Conservation (phyloP, 2,888 invertebrate genomes). For the Tachina grossa region DNA sequence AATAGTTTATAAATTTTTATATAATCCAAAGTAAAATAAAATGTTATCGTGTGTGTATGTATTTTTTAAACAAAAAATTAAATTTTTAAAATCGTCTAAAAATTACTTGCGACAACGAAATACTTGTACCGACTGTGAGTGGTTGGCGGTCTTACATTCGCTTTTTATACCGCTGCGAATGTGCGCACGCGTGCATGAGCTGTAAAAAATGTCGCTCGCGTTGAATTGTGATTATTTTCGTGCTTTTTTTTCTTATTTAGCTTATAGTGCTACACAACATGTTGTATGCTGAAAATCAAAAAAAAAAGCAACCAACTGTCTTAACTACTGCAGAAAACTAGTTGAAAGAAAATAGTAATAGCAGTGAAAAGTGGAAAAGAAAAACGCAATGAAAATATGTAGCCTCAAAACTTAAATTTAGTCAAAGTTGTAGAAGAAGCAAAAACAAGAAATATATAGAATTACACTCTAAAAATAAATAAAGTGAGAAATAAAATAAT, state of each 20-base stretch:
- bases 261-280: constrained; percentile 50
- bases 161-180: constrained; percentile 83
- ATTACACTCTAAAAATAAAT: constrained; percentile 30
- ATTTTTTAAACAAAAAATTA: constrained; percentile 58
- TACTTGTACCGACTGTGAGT: constrained; percentile 83
- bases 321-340: constrained; percentile 62
- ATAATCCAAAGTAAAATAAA: constrained; percentile 55
- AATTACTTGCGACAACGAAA: constrained; percentile 75
- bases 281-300: constrained; percentile 24
- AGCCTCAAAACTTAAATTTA: constrained; percentile 22
- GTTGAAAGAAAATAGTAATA: constrained; percentile 65
- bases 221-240: constrained; percentile 72
- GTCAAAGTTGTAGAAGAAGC: not conserved
- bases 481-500: constrained; percentile 31
- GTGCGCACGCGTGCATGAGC: constrained; percentile 79
- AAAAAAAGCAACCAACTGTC: constrained; percentile 5
- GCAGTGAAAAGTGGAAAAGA: constrained; percentile 42
- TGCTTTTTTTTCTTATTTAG: constrained; percentile 40
- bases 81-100: constrained; percentile 58
- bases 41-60: constrained; percentile 35
- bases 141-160: constrained; percentile 82
- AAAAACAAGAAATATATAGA: constrained; percentile 31
- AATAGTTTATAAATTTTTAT: constrained; percentile 53
- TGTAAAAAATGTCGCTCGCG: constrained; percentile 73
- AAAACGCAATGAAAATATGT: constrained; percentile 60